A percentile compares a stretch with the other conserved stretches of the same genome.
These are phyloP conservation scores for Ennomos quercinarius DNA, from an alignment of 2,888 invertebrate species.

Conservation along the genomic window DNA sequence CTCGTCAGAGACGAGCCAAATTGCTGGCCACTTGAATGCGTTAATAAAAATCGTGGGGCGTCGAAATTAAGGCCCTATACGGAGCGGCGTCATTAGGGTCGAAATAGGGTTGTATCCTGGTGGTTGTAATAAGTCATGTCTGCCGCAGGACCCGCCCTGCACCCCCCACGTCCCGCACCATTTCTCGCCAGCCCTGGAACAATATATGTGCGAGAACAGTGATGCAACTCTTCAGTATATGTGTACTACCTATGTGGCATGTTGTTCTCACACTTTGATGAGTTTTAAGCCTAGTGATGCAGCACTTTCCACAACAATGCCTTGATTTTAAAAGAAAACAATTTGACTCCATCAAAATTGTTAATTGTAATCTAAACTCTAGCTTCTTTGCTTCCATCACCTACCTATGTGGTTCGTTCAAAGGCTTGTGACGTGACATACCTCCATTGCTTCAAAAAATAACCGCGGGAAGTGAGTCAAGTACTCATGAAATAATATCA, in stretches of 20 bases:
- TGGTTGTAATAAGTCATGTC: constrained; percentile 84
- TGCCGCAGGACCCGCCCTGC: constrained; percentile 72
- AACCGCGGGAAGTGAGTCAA: no score
- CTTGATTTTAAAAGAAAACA: no score
- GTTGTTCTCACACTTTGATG: neutral
- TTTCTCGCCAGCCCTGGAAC: constrained; percentile 61
- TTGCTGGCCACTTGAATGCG: constrained; percentile 76
- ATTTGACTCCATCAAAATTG: no score
- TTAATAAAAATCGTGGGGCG: constrained; percentile 83
- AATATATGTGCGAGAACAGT: constrained; percentile 16
- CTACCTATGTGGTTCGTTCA: no score
- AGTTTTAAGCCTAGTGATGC: neutral
- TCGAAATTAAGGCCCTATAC: constrained; percentile 82
- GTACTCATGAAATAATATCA: no score
- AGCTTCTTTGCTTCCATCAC: no score
- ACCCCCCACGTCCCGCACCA: constrained; percentile 61
- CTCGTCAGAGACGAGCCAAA: constrained; percentile 48
- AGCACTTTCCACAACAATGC: no score
- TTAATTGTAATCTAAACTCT: no score
- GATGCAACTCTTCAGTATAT: constrained; percentile 18
- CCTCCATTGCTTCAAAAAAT: no score
- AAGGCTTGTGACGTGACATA: no score
- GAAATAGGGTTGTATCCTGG: constrained; percentile 84
- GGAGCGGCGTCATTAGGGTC: constrained; percentile 81
- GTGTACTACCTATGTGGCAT: neutral